Evolutionary conservation across 2,113 vertebrate species (phyloP), one percentile per base, ranked within the genome.

Genomic region (Columba livia): DNA sequence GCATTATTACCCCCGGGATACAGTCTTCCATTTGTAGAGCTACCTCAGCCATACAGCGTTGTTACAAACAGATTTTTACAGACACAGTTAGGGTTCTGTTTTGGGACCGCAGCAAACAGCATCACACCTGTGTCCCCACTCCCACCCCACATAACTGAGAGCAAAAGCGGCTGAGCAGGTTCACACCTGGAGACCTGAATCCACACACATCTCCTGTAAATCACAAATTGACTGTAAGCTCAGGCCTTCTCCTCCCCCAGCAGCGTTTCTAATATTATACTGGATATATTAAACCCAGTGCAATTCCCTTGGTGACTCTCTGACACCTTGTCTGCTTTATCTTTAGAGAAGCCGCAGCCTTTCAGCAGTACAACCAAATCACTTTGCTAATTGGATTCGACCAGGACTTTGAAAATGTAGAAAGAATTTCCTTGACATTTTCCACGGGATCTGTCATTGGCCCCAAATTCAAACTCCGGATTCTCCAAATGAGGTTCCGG

Each of bases 311-410:
- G 14, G 44, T 47, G 72, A 91, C 32, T 57, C 26, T 34, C 51
- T 61, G 36, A 82, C 38, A 26, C 81, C 15, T 80, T 2, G 0
- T 94, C 85, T 94, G 66, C 50, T 90, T 92, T 84, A 23, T n/a
- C 53, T 95, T 54, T 64, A 99, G 99, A 67, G 98, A 99, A 94
- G 97, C 97, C 36, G 93, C 98, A 13, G 97, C 96, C 40, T 99
- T 99, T 81, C 98, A 99, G 96, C 98, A 97, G 96, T 99, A 98
- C 97, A 99, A 98, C 12, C 98, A 98, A 93, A 98, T 98, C 7
- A 98, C 98, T 36, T 92, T 99, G 82, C 97, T 99, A 81, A 98
- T 98, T 31, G 98, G 99, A 95, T 99, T 99, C 12, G 97, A 98
- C n/a, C 98, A 98, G 58, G 98, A 99, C 64, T 89, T 99, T 66